Conservation (phyloP, 2,113 vertebrate genomes). For the Melanotaenia duboulayi region DNA sequence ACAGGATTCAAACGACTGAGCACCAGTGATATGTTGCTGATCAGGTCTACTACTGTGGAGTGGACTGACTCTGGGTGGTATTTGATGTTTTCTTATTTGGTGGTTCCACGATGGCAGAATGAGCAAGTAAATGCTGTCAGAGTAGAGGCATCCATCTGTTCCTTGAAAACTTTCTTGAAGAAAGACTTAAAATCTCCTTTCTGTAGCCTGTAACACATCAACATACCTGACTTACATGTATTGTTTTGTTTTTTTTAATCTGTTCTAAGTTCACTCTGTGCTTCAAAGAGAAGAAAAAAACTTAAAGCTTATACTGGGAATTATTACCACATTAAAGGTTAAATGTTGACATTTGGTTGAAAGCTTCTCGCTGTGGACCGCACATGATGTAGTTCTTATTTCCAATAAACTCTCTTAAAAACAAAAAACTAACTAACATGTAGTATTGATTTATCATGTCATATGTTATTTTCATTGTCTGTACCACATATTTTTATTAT, state of each 20-base stretch:
- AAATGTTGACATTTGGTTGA: neutral
- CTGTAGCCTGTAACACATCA: neutral
- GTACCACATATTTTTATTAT: too few species aligned
- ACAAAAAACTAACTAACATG: too few species aligned
- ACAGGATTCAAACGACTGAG: constrained; percentile 62
- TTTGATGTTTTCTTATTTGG: neutral
- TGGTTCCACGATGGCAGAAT: neutral
- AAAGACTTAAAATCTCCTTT: neutral
- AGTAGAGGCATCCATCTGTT: neutral
- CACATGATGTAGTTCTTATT: too few species aligned
- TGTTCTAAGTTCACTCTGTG: neutral
- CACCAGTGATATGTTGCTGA: constrained; percentile 69
- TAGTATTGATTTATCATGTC: too few species aligned
- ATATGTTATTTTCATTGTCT: too few species aligned
- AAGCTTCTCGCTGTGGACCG: too few species aligned
- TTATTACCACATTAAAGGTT: neutral
- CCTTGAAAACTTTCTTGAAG: too few species aligned
- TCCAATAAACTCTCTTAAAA: too few species aligned
- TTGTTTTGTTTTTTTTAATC: neutral
- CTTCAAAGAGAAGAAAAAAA: neutral
- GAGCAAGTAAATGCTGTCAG: too few species aligned
- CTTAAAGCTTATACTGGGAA: neutral
- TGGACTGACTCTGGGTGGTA: neutral
- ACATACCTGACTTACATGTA: neutral
- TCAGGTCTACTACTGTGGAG: constrained; percentile 46